Evolutionary conservation across 2,888 invertebrate species (phyloP).

Genomic region (Xiphydria camelus): DNA sequence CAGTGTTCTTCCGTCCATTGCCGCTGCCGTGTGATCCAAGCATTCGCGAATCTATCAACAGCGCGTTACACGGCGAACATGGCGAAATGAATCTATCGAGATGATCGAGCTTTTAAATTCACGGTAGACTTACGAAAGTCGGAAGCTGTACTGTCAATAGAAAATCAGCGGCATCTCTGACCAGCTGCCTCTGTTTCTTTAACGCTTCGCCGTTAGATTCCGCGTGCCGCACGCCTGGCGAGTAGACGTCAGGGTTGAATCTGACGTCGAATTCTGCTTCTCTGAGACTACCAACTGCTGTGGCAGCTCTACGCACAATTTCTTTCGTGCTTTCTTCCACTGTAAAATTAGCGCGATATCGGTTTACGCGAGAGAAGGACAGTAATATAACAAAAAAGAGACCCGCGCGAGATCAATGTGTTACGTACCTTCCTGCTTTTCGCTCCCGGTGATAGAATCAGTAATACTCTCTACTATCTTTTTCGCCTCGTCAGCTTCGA

Average conservation of each 20-base stretch:
- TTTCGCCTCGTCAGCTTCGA: constrained; percentile 84
- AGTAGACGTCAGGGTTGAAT: constrained; percentile 98
- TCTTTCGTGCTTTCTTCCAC: constrained; percentile 87
- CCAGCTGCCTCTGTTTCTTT: constrained; percentile 83
- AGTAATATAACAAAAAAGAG: constrained; percentile 18
- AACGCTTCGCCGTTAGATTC: constrained; percentile 71
- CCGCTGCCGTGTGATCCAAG: constrained; percentile 87
- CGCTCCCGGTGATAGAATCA: constrained; percentile 75
- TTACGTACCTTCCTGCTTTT: constrained; percentile 72
- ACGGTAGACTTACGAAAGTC: constrained; percentile 75
- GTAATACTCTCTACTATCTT: constrained; percentile 90
- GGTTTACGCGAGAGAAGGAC: not conserved
- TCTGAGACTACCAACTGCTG: constrained; percentile 90
- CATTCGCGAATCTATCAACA: constrained; percentile 78
- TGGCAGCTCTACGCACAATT: constrained; percentile 86
- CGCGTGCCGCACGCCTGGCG: constrained; percentile 87
- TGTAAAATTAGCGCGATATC: no score
- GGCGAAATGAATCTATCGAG: not conserved
- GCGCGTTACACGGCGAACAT: not conserved
- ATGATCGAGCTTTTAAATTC: not conserved
- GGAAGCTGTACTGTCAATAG: constrained; percentile 93
- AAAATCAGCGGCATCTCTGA: constrained; percentile 95
- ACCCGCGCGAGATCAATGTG: constrained; percentile 27
- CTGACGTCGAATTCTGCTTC: constrained; percentile 96
- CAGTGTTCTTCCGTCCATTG: constrained; percentile 92